Base-by-base conservation (phyloP, 2,113 vertebrate genomes). In the Nannospalax galili region DNA sequence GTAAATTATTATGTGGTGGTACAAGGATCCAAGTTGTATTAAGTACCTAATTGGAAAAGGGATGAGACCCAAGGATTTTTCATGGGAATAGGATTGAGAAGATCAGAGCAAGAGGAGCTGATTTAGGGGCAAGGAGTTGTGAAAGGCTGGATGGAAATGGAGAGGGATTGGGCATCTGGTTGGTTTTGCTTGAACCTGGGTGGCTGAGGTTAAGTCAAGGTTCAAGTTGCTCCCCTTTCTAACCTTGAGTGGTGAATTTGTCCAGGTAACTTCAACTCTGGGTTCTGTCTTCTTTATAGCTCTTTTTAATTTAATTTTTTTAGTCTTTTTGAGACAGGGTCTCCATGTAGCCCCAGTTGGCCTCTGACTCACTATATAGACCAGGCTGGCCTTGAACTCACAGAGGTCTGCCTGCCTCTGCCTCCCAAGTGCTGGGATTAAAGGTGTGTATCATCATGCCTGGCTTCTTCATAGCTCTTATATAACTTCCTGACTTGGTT, bases 1-100 rank as follows among this genome's bases (percentile, higher is more conserved):
- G 94, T 97, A 98, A 98, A 98, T 96, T 96, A 98, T 97, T 97
- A 95, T 97, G 93, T 97, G 96, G 97, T 98, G 97, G 95, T 96
- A 98, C 94, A 97, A 96, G 92, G 92, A 97, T 97, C 96, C 42
- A 64, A 96, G 88, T 91, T 97, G 65, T 94, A 92, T 96, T 95
- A 97, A 98, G 86, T 93, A 97, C 95, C 97, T 98, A 97, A 97
- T 2, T 98, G 97, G 95, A 90, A 97, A 93, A 0, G 3, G 97
- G 97, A 97, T 81, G 78, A 97, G 96, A 95, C 94, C 95, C 67
- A 26, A 86, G 91, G 64, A 84, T 95, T 97, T 78, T 87, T 97
- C 89, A 14, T 95, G 94, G 96, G 81, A 96, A 90, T 89, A 62
- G 2, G 60, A 90, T 81, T 67, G 94, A 90, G 92, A 58, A 67